These are phyloP conservation scores for Arnoldichthys spilopterus DNA, from an alignment of 2,797 vertebrate species.

Conservation along the genomic window DNA sequence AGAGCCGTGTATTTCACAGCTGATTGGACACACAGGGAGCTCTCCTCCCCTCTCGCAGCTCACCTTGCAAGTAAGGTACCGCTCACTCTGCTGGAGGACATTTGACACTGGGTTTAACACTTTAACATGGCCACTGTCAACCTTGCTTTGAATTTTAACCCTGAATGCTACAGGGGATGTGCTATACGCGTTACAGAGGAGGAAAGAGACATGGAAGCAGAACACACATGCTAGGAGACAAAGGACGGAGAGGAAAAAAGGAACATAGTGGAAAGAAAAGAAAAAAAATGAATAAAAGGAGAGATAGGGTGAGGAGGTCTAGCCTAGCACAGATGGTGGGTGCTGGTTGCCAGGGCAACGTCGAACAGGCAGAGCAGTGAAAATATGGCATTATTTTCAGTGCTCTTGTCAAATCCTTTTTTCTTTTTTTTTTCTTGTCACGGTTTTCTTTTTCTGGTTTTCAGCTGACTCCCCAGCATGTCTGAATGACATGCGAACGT, in stretches of 20 bases:
- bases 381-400: slow-evolving; percentile 71
- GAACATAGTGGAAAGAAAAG: slow-evolving; percentile 51
- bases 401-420: slow-evolving; percentile 59
- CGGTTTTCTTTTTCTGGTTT: slow-evolving; percentile 49
- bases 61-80: slow-evolving; percentile 42
- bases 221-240: slow-evolving; percentile 9
- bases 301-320: slow-evolving; percentile 69
- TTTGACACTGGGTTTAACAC: slow-evolving; percentile 22
- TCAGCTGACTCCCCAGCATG: slow-evolving; percentile 45
- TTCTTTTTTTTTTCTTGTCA: slow-evolving; percentile 45
- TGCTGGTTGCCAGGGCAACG: slow-evolving; percentile 81
- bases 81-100: slow-evolving; percentile 24
- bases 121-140: slow-evolving; percentile 34
- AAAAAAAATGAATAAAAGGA: slow-evolving; percentile 63
- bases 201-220: slow-evolving; percentile 7
- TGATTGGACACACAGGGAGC: slow-evolving; percentile 42
- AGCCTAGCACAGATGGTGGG: slow-evolving; percentile 72
- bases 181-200: not conserved
- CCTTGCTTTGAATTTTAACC: slow-evolving; percentile 13
- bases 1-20: slow-evolving; percentile 48
- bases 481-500: slow-evolving; percentile 43
- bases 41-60: slow-evolving; percentile 12
- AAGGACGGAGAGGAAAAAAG: slow-evolving; percentile 16
- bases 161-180: not conserved
- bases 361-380: slow-evolving; percentile 80